A percentile compares a stretch with the other conserved stretches of the same genome.
Evolutionary conservation across 2,113 vertebrate genomes (phyloP).

Genomic region (Sminthopsis crassicaudata): DNA sequence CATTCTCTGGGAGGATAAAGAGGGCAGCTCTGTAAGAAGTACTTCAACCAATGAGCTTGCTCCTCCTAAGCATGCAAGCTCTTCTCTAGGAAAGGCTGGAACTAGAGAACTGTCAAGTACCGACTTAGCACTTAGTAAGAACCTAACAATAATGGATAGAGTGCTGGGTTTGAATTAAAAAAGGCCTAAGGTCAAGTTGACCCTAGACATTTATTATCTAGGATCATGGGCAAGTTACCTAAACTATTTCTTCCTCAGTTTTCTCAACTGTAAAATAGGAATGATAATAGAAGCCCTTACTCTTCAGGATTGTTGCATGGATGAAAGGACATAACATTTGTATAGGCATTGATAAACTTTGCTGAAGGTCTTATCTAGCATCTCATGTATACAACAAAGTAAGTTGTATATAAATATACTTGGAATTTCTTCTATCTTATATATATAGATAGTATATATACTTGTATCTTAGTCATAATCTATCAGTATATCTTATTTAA

Average conservation of each 20-base stretch:
- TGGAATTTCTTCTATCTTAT: conserved; percentile 63
- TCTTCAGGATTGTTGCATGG: not conserved
- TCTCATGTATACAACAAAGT: not conserved
- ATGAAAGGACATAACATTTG: not conserved
- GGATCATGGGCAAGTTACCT: not conserved
- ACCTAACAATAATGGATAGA: too few relatives aligned
- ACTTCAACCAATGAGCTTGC: too few relatives aligned
- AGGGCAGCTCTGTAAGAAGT: too few relatives aligned
- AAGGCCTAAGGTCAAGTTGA: not conserved
- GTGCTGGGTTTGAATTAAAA: not conserved
- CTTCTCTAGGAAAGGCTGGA: too few relatives aligned
- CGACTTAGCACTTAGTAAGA: too few relatives aligned
- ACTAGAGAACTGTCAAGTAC: too few relatives aligned
- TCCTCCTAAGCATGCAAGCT: too few relatives aligned
- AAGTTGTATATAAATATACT: conserved; percentile 76
- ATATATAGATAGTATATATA: too few relatives aligned
- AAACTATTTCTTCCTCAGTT: not conserved
- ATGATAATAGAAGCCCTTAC: not conserved
- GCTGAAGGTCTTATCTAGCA: conserved; percentile 7
- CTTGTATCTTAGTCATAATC: conserved; percentile 79
- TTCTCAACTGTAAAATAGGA: not conserved
- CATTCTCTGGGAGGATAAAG: too few relatives aligned
- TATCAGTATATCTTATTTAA: conserved; percentile 80
- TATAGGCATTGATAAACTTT: conserved; percentile 6
- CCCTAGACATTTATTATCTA: not conserved